Conservation (phyloP, 2,797 vertebrate species). For the Prionace glauca region DNA sequence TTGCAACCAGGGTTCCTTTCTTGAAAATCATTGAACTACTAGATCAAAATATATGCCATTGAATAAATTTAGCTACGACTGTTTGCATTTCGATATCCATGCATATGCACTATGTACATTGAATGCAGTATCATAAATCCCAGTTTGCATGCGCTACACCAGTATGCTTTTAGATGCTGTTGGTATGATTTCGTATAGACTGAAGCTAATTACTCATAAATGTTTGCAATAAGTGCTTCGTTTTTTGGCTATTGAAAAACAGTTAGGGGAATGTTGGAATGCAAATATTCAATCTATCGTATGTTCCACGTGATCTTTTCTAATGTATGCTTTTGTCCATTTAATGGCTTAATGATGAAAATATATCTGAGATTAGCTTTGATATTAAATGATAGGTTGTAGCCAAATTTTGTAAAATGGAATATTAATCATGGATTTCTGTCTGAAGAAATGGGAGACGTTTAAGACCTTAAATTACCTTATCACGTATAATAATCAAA, state of each 20-base stretch:
- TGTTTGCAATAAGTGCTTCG: constrained; percentile 38
- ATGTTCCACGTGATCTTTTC: constrained; percentile 1
- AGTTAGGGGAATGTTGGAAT: constrained; percentile 37
- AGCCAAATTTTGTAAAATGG: background rate
- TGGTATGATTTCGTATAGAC: constrained; percentile 37
- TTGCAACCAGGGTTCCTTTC: constrained; percentile 37
- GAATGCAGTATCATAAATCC: constrained; percentile 35
- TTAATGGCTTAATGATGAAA: constrained; percentile 13
- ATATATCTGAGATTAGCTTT: background rate
- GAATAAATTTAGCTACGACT: constrained; percentile 33
- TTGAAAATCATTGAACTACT: constrained; percentile 35
- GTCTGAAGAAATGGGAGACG: background rate
- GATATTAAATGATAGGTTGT: background rate
- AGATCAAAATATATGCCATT: constrained; percentile 35
- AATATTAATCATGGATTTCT: background rate
- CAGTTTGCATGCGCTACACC: constrained; percentile 38
- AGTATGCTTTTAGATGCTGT: constrained; percentile 38
- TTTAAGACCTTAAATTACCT: background rate
- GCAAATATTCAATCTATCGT: constrained; percentile 23
- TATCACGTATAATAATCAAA: background rate
- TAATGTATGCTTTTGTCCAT: constrained; percentile 25
- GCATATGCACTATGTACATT: constrained; percentile 37
- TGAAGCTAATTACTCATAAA: constrained; percentile 32
- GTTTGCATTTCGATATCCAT: constrained; percentile 36
- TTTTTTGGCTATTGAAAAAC: constrained; percentile 32